Evolutionary conservation across 2,888 invertebrate genomes (phyloP), one percentile per base, ranked within the genome.

Genomic region (Tinea trinotella): DNA sequence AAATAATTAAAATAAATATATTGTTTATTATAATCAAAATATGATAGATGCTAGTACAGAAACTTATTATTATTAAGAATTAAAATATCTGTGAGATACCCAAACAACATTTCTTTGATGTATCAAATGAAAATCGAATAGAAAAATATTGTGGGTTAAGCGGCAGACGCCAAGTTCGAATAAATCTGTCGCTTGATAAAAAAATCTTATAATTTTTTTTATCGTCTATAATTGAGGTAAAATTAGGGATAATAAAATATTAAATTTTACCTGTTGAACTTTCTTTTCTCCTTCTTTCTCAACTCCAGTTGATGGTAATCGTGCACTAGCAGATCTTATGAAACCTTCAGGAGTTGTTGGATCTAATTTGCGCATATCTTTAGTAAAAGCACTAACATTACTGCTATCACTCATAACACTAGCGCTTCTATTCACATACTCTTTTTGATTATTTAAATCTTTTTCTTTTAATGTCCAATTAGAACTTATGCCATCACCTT

Each of bases 311-410:
- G 82, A 88, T 52, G 94, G 92, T 60, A 95, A 76, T 57, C 95
- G 87, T 22, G 95, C 95, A 73, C 94, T 94, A 9, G 94, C 93
- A 53, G 95, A 95, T 70, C 95, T 88, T 64, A 92, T 89, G 71
- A 95, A 95, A 65, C 91, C 90, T 61, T 90, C 89, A 58, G 67
- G 48, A 5, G 22, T 56, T 57, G 68, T 67, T 1, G 67, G 66
- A 57, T 84, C 84, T 53, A 68, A 69, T 59, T 69, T 72, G 58
- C 59, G 66, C 52, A 66, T 61, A 54, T 82, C 83, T 58, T 83
- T 83, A 4, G 71, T 63, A 62, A 67, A 77, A 19, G 65, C 79
- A 64, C 76, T 79, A n/a, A 74, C 68, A 59, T 78, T 79, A n/a
- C 85, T 85, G 19, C 75, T 76, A 65, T 86, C 82, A 58, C 84